phyloP scores from a whole-genome alignment of 2,797 vertebrate genomes.

The Passerculus sandwichensis region DNA sequence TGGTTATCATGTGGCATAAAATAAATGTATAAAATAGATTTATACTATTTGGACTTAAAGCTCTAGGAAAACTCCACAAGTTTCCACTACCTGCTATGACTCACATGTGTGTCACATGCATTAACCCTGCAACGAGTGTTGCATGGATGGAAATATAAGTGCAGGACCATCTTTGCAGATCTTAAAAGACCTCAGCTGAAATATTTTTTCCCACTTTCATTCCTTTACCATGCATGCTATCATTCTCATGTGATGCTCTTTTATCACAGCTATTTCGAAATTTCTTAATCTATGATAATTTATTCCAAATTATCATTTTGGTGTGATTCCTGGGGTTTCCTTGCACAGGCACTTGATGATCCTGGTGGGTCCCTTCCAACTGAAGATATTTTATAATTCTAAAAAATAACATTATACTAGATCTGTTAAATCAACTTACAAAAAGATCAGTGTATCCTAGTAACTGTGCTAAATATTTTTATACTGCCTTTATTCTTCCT shows the following conservation, averaged over 20 bases:
- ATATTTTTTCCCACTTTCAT: background rate
- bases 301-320: background rate
- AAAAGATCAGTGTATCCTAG: background rate
- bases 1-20: background rate
- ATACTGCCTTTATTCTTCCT: background rate
- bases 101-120: background rate
- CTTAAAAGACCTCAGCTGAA: background rate
- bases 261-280: background rate
- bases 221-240: background rate
- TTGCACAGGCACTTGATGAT: background rate
- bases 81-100: background rate
- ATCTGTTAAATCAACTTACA: background rate
- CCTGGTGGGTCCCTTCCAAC: background rate
- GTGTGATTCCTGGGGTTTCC: background rate
- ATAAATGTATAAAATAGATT: background rate
- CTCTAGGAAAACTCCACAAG: background rate
- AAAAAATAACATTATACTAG: background rate
- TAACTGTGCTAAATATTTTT: background rate
- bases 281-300: background rate
- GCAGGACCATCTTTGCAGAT: background rate
- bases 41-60: background rate
- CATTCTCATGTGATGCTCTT: background rate
- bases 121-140: background rate
- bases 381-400: background rate
- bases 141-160: background rate